These are phyloP conservation scores for Cladopsammia gracilis DNA, from an alignment of 64 coral and sea anemone genomes.

Conservation along the genomic window DNA sequence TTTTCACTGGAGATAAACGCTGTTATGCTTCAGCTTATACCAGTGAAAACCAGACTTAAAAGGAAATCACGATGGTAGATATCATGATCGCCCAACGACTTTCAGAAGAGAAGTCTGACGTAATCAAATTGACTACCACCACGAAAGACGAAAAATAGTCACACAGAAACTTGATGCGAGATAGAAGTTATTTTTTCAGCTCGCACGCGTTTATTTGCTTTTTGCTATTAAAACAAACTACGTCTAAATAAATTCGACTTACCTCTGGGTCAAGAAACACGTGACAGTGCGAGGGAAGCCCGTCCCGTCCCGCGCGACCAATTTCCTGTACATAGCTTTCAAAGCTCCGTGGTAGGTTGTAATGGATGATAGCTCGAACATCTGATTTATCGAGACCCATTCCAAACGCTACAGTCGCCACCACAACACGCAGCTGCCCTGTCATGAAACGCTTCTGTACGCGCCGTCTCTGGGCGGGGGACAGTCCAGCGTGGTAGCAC, in stretches of 20 bases:
- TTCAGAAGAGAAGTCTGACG: too few species aligned
- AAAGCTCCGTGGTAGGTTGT: constrained; percentile 97
- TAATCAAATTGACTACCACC: too few species aligned
- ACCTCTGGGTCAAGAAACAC: constrained; percentile 94
- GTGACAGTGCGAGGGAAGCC: constrained; percentile 93
- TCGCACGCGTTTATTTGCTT: too few species aligned
- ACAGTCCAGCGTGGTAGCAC: constrained; percentile 95
- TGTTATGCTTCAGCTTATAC: too few species aligned
- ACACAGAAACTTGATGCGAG: too few species aligned
- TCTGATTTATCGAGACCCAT: constrained; percentile 98
- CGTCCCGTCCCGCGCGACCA: constrained; percentile 92
- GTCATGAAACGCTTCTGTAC: constrained; percentile 98
- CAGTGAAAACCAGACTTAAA: too few species aligned
- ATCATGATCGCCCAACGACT: background rate
- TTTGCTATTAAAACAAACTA: too few species aligned
- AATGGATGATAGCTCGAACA: constrained; percentile 96
- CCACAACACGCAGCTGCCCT: constrained; percentile 91
- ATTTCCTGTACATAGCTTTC: constrained; percentile 99
- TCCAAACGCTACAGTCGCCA: constrained; percentile 97
- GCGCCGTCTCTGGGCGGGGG: constrained; percentile 84
- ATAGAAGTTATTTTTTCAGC: too few species aligned
- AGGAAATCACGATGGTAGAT: background rate
- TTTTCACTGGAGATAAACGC: too few species aligned
- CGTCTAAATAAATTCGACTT: background rate
- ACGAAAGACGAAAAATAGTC: too few species aligned